Conservation (phyloP, 2,888 invertebrate species). For the Doris montereyensis region DNA sequence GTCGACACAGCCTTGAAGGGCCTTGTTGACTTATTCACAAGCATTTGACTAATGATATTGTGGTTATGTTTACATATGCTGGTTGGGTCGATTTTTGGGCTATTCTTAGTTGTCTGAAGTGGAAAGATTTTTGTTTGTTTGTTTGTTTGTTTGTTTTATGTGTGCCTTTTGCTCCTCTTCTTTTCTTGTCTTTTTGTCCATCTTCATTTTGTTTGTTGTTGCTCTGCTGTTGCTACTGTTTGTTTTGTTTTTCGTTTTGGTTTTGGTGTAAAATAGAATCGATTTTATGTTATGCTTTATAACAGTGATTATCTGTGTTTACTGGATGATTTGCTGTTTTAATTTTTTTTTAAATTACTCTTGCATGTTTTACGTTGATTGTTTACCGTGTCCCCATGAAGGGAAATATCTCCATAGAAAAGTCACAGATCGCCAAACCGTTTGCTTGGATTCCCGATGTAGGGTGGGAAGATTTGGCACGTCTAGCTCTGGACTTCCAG, state of each 20-base stretch:
- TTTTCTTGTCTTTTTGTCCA: background rate
- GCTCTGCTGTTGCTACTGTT: background rate
- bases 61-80: no score
- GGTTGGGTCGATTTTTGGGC: no score
- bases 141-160: background rate
- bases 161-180: background rate
- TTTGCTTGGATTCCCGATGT: slow-evolving; percentile 82
- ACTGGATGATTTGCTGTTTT: background rate
- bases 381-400: slow-evolving; percentile 35
- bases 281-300: no score
- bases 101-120: no score
- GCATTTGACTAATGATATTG: no score
- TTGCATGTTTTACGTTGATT: background rate
- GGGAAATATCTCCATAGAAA: slow-evolving; percentile 83
- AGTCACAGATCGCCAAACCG: slow-evolving; percentile 80
- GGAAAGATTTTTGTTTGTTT: background rate
- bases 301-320: no score
- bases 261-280: no score
- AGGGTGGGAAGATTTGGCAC: slow-evolving; percentile 88
- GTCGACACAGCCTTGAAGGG: no score
- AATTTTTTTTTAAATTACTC: background rate
- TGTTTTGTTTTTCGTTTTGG: background rate
- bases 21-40: no score
- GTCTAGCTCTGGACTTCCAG: slow-evolving; percentile 81
- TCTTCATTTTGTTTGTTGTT: background rate